These are phyloP conservation scores for Echiichthys vipera DNA, from an alignment of 2,797 vertebrate genomes.

Conservation along the genomic window DNA sequence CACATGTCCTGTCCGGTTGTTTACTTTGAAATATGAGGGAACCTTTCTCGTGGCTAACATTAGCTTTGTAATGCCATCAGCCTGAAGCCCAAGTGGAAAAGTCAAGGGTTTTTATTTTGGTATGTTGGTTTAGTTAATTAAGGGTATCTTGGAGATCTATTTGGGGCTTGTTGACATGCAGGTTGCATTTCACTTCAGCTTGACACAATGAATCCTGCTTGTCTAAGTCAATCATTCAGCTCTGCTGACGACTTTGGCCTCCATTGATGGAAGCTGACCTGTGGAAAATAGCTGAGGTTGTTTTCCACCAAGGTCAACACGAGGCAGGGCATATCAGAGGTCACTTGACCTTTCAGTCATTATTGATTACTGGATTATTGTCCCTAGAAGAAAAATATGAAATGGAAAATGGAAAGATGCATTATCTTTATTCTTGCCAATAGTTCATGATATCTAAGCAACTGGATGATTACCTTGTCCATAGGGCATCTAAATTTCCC, in stretches of 20 bases:
- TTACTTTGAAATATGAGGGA: conserved; percentile 32
- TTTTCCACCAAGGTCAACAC: conserved; percentile 20
- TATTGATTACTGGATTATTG: conserved; percentile 12
- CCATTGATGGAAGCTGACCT: conserved; percentile 18
- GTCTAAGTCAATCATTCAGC: conserved; percentile 29
- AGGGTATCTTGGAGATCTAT: conserved; percentile 24
- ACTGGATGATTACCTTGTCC: background rate
- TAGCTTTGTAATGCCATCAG: conserved; percentile 31
- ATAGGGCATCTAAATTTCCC: background rate
- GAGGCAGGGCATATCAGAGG: background rate
- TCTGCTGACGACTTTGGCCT: conserved; percentile 14
- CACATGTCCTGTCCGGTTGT: conserved; percentile 12
- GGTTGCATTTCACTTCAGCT: conserved; percentile 23
- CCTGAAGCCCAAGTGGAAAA: conserved; percentile 1
- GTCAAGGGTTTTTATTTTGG: conserved; percentile 16
- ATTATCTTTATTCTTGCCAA: background rate
- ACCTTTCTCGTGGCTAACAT: conserved; percentile 22
- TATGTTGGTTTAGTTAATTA: conserved; percentile 41
- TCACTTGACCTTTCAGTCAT: background rate
- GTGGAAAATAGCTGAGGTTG: background rate
- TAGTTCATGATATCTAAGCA: background rate
- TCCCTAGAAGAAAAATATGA: background rate
- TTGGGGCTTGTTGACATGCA: conserved; percentile 28
- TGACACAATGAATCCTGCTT: conserved; percentile 31
- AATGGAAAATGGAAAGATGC: background rate